Percentiles rank a stretch among this genome's conserved stretches.
Conservation (phyloP, 2,113 vertebrate genomes). For the Hypanus sabinus region DNA sequence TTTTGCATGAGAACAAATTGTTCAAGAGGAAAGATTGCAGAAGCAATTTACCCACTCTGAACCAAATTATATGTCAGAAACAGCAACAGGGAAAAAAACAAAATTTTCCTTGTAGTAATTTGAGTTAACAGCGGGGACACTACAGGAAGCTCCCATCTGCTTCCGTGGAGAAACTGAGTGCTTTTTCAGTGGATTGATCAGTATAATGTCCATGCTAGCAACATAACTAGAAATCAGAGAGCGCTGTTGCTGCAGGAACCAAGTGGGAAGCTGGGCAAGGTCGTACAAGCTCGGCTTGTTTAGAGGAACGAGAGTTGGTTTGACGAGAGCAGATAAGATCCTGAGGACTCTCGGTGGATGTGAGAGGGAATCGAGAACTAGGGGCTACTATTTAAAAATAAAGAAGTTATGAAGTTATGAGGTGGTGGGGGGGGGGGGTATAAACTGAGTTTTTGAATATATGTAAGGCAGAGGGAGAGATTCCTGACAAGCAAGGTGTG, state of each 20-base stretch:
- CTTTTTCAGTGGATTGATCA: not conserved
- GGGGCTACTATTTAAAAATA: too few species aligned
- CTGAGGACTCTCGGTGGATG: too few species aligned
- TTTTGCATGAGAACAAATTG: constrained; percentile 9
- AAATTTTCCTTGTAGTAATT: constrained; percentile 16
- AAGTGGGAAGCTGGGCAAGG: not conserved
- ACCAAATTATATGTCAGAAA: not conserved
- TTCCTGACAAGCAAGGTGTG: too few species aligned
- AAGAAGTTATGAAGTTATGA: too few species aligned
- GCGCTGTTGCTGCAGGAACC: not conserved
- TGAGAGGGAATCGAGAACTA: too few species aligned
- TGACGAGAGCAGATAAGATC: too few species aligned
- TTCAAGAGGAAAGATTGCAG: constrained; percentile 11
- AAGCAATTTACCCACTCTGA: constrained; percentile 20
- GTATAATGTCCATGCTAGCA: too few species aligned
- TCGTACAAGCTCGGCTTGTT: too few species aligned
- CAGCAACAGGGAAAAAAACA: not conserved
- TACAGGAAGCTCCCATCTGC: not conserved
- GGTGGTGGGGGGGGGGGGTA: too few species aligned
- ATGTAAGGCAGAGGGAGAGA: too few species aligned
- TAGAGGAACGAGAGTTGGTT: too few species aligned
- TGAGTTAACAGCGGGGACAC: constrained; percentile 3
- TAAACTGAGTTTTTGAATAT: too few species aligned
- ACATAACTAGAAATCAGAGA: not conserved
- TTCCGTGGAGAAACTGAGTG: not conserved